Evolutionary conservation across 2,888 invertebrate genomes (phyloP), one percentile per base, ranked within the genome.

Genomic region (Nesidiocoris tenuis): DNA sequence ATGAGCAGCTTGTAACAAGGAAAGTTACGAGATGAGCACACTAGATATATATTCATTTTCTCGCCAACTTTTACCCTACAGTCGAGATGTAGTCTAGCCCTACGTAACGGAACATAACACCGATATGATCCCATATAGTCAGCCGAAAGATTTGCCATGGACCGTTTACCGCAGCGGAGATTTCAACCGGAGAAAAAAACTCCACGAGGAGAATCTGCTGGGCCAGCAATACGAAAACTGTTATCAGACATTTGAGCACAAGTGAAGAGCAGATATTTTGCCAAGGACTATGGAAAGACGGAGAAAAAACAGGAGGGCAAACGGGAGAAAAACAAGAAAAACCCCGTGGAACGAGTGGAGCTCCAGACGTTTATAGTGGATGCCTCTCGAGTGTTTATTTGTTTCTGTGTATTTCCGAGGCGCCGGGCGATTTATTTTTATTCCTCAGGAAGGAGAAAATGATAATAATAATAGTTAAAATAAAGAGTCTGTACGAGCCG

Each of bases 331-430:
- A 70, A 21, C 19, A 70, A 21, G 67, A 21, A 54, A 56, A 70
- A 70, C 18, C 57, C 56, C 24, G 3, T 39, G 39, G 39, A 70
- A 25, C 70, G 70, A 70, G 59, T 70, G 70, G 70, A 70, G 59
- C 57, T 24, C 57, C 59, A 57, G 70, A 70, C 70, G 57, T 70
- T 70, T 70, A 59, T 70, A 57, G 57, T 18, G 70, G 56, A 59
- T 56, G 59, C 2, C 59, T 70, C 65, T 70, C 65, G 67, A 70
- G 70, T 70, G 70, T 70, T 70, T 70, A 70, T 70, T 70, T 70
- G 70, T 59, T 59, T 70, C 59, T 70, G 57, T 23, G 70, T 39
- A 67, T 22, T 39, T 39, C 12, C 39, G 23, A 24, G 70, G 70
- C 59, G 59, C 59, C 59, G n/a, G 25, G 57, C 70, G 70, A 70